Evolutionary conservation across 2,888 invertebrate species (phyloP), one percentile per base, ranked within the genome.

Genomic region (Onchidella celtica): DNA sequence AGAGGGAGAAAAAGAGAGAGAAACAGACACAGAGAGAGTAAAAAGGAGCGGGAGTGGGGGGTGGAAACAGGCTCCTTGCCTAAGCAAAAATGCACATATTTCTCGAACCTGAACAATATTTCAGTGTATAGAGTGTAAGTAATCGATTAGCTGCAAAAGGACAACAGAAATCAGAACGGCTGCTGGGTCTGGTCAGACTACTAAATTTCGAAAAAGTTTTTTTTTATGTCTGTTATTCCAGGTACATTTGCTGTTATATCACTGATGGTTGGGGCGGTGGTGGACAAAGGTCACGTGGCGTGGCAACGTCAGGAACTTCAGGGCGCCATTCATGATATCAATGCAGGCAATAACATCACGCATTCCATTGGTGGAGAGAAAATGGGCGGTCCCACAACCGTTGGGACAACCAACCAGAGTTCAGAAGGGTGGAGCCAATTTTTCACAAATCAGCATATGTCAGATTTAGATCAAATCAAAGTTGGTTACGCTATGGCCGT

Each of bases 181-280:
- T n/a, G n/a, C n/a, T n/a, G n/a, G n/a, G n/a, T n/a, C n/a, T n/a
- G n/a, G n/a, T n/a, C n/a, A n/a, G n/a, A n/a, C n/a, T n/a, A n/a
- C n/a, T n/a, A n/a, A n/a, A n/a, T n/a, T n/a, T n/a, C n/a, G n/a
- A n/a, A n/a, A n/a, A n/a, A n/a, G n/a, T n/a, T n/a, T n/a, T n/a
- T n/a, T n/a, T n/a, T n/a, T n/a, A n/a, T n/a, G n/a, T n/a, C n/a
- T n/a, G n/a, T n/a, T n/a, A n/a, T n/a, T 59, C 0, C 85, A 94
- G 94, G 94, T 36, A 94, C 94, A 9, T 94, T 94, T 93, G 97
- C 98, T 0, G 96, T 98, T 0, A 95, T 97, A 61, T 97, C 97
- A 92, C 94, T 98, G 83, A 97, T 98, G 97, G 95, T 97, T 1
- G 97, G 97, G 32, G 96, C 96, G 94, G 95, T 96, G 24, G 96